These are phyloP conservation scores for Phaenicophaeus curvirostris DNA, from an alignment of 2,797 vertebrate genomes.

Conservation along the genomic window DNA sequence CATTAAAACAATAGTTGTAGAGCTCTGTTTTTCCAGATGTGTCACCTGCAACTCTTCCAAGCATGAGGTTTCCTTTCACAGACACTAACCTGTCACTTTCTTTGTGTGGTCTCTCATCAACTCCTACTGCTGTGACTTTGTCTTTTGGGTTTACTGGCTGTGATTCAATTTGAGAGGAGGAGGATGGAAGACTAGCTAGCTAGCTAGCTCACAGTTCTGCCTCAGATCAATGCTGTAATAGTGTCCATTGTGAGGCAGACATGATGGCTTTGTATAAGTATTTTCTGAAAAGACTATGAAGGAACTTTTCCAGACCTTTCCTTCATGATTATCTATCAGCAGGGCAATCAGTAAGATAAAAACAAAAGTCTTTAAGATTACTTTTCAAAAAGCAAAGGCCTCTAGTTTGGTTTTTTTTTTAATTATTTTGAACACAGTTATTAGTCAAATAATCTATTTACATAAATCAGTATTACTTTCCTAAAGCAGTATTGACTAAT, in stretches of 20 bases:
- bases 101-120: not conserved
- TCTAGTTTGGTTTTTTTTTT: not conserved
- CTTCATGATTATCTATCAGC: not conserved
- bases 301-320: not conserved
- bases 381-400: not conserved
- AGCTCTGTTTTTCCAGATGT: rapidly evolving
- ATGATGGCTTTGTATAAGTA: not conserved
- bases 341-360: not conserved
- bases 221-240: not conserved
- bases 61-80: not conserved
- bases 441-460: not conserved
- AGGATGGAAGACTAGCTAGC: not conserved
- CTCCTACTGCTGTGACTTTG: not conserved
- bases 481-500: not conserved
- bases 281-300: not conserved
- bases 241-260: not conserved
- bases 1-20: not conserved
- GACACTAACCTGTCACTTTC: not conserved
- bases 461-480: not conserved
- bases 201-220: not conserved
- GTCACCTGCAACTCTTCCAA: not conserved
- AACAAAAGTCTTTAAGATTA: not conserved
- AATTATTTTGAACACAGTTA: not conserved
- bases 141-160: not conserved
- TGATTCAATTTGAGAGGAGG: not conserved